Base-by-base conservation (phyloP, 1,140 invertebrate genomes). In the Cydia fagiglandana region DNA sequence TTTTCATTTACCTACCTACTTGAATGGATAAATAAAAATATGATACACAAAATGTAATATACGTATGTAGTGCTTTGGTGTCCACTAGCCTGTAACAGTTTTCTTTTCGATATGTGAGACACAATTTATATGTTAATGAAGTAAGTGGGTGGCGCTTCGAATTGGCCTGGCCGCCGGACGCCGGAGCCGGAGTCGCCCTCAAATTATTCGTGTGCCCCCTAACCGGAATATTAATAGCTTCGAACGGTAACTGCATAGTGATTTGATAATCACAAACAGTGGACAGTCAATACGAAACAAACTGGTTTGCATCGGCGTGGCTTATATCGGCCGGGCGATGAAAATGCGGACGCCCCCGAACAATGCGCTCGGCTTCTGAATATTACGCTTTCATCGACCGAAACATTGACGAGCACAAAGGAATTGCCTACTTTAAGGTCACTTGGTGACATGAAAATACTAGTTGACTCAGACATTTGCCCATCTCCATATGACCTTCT, bases 111-210 rank as follows among this genome's bases (percentile, higher is more conserved):
- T 79, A 80, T 77, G 38, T 77, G 75, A 73, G 38, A 80, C 78
- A 83, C 82, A 82, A 87, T 85, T 87, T 87, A 87, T 87, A 87
- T 86, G 84, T 78, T 81, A 87, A 87, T 85, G 47, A 50, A 73
- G 73, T 50, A 53, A 78, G 75, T 50, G 70, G 64, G 28, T 47
- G 56, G 73, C 47, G 77, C 64, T 74, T 76, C 78, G 75, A 70
- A 77, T 76, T 80, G 77, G 45, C 41, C 79, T 73, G 78, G 74
- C 74, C 76, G 74, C 74, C 76, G 73, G 77, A 64, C 77, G 74
- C 79, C 77, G 79, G 86, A 83, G 80, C 79, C 77, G 79, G 86
- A 83, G 80, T 79, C 84, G 81, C 81, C 82, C 80, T 79, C 82
- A 85, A 89, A 89, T 89, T 87, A 89, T 88, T 85, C 85, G 47